Evolutionary conservation across 2,888 invertebrate species (phyloP).

Genomic region (Platycheirus rosarum): DNA sequence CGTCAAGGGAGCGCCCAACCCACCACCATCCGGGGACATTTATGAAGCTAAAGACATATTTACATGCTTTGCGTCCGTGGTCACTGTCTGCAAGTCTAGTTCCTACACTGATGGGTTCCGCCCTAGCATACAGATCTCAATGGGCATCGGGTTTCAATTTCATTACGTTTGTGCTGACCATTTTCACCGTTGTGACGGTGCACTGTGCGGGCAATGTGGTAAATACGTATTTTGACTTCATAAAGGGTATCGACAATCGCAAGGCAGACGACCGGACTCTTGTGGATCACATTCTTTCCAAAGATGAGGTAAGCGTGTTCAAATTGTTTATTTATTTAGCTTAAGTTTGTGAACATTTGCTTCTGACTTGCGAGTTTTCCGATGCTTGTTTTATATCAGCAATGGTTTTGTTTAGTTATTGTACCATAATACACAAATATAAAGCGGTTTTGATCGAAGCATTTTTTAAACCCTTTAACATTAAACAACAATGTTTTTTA

Average conservation of each 20-base stretch:
- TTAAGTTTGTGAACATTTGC: neutral
- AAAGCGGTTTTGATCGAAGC: too few species aligned
- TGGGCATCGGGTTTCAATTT: slow-evolving; percentile 90
- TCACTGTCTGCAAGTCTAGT: slow-evolving; percentile 95
- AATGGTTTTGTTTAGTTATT: too few species aligned
- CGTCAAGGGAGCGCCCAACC: slow-evolving; percentile 16
- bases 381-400: slow-evolving; percentile 24
- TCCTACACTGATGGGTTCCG: slow-evolving; percentile 95
- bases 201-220: slow-evolving; percentile 98
- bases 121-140: slow-evolving; percentile 92
- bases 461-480: too few species aligned
- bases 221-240: slow-evolving; percentile 97
- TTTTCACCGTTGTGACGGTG: slow-evolving; percentile 94
- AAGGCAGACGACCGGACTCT: slow-evolving; percentile 97
- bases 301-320: slow-evolving; percentile 84
- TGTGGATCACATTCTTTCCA: slow-evolving; percentile 94
- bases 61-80: slow-evolving; percentile 96
- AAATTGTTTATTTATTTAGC: slow-evolving; percentile 33
- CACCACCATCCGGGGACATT: slow-evolving; percentile 82
- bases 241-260: slow-evolving; percentile 95
- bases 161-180: slow-evolving; percentile 90
- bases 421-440: too few species aligned
- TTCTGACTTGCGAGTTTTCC: neutral
- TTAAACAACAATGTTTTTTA: too few species aligned
- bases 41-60: slow-evolving; percentile 94